Base-by-base conservation (phyloP, 2,113 vertebrate species). In the Albula glossodonta region DNA sequence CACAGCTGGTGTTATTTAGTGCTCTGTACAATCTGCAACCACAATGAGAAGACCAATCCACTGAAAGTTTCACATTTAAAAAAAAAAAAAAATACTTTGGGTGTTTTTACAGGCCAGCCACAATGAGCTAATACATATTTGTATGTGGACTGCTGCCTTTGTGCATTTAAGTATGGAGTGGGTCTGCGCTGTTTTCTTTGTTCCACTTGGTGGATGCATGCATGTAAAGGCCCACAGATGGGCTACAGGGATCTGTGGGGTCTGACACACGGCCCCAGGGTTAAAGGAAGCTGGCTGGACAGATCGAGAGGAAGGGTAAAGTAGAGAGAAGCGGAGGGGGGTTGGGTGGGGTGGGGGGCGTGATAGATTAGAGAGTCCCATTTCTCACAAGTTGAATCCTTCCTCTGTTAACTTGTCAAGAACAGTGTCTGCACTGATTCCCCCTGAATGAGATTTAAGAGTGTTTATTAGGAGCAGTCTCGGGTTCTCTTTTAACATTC, bases 321-420 rank as follows among this genome's bases (percentile, higher is more conserved):
- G 81, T 78, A 84, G 53, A 66, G 82, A 50, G 2, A 41, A 78
- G 78, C 84, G 78, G 66, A 83, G 52, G 79, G 56, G 50, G 56
- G 9, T 51, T 1, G 60, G 12, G 53, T 8, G 70, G 50, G 60
- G 83, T 22, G 82, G 51, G 56, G 19, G 52, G 56, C 57, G 19
- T 83, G 86, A 87, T 48, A 86, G 87, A 90, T 88, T 90, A 88
- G 87, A 31, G 66, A 80, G 56, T 83, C 80, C 77, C 57, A 49
- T 84, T 83, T 84, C 86, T 81, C 51, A 78, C 83, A 77, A 50
- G n/a, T 51, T 48, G 31, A 70, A 81, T 86, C 31, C 48, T 60
- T 84, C 60, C n/a, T 74, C 70, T 31, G 70, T 74, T 74, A 74
- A 74, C 17, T 31, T 31, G 70, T 5, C 63, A 70, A 31, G 70